Conservation (phyloP, 1,140 invertebrate genomes). For the Sinella curviseta region DNA sequence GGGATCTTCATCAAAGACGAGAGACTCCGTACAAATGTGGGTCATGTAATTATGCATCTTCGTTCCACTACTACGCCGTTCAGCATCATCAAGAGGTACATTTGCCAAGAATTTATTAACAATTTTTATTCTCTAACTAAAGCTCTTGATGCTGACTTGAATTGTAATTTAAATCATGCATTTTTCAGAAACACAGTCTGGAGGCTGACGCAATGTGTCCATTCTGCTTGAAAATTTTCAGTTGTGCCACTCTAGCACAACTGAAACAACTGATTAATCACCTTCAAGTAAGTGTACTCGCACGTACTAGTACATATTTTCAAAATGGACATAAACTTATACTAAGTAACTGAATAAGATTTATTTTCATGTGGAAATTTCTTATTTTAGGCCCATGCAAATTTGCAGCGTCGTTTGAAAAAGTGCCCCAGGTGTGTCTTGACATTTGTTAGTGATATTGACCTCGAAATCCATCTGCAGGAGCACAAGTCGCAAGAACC, state of each 20-base stretch:
- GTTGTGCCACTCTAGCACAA: constrained; percentile 14
- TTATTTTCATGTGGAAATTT: neutral
- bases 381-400: constrained; percentile 35
- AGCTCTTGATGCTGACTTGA: neutral
- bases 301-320: no score
- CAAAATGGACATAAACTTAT: no score
- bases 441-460: neutral
- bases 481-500: neutral
- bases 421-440: neutral
- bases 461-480: neutral
- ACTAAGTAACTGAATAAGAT: no score
- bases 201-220: constrained; percentile 69
- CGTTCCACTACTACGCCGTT: constrained; percentile 69
- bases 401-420: constrained; percentile 52
- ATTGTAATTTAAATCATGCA: constrained; percentile 32
- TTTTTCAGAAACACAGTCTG: constrained; percentile 60
- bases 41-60: constrained; percentile 70
- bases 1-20: constrained; percentile 69
- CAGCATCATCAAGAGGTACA: constrained; percentile 68
- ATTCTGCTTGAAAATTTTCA: constrained; percentile 61
- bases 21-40: constrained; percentile 79
- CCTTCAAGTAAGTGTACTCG: constrained; percentile 51
- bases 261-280: constrained; percentile 51
- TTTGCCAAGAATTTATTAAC: neutral
- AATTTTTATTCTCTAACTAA: neutral